Evolutionary conservation across 2,888 invertebrate species (phyloP).

Genomic region (Sceliomorpha sp.): DNA sequence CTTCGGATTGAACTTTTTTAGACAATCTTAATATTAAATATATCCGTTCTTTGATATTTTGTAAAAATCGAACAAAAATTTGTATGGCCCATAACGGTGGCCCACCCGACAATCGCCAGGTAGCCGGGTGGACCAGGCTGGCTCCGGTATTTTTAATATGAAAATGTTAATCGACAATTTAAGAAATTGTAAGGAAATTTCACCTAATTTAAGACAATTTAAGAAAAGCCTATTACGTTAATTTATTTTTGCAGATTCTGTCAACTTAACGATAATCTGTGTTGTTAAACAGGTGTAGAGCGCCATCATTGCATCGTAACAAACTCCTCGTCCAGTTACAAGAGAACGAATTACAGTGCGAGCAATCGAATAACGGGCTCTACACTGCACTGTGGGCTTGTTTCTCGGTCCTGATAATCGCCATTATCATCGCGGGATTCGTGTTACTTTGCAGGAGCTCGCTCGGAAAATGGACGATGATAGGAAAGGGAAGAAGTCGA

Average conservation of each 20-base stretch:
- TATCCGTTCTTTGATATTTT: too few species aligned
- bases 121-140: too few species aligned
- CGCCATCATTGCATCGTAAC: slow-evolving; percentile 79
- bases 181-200: too few species aligned
- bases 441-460: slow-evolving; percentile 66
- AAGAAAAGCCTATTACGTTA: too few species aligned
- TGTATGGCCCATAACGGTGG: too few species aligned
- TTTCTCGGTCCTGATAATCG: slow-evolving; percentile 62
- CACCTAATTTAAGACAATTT: too few species aligned
- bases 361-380: slow-evolving; percentile 55
- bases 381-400: slow-evolving; percentile 68
- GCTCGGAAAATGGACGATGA: slow-evolving; percentile 67
- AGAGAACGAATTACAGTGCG: slow-evolving; percentile 80
- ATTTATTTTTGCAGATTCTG: neutral
- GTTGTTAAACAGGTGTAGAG: slow-evolving; percentile 80
- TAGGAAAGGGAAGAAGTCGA: slow-evolving; percentile 62
- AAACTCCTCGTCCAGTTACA: slow-evolving; percentile 81
- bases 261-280: slow-evolving; percentile 3
- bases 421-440: slow-evolving; percentile 51
- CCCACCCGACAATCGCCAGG: too few species aligned
- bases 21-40: too few species aligned
- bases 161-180: too few species aligned
- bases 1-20: too few species aligned
- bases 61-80: too few species aligned
- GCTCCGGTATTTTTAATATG: too few species aligned